Conservation (phyloP, 2,888 invertebrate species). For the Diarsia rubi region DNA sequence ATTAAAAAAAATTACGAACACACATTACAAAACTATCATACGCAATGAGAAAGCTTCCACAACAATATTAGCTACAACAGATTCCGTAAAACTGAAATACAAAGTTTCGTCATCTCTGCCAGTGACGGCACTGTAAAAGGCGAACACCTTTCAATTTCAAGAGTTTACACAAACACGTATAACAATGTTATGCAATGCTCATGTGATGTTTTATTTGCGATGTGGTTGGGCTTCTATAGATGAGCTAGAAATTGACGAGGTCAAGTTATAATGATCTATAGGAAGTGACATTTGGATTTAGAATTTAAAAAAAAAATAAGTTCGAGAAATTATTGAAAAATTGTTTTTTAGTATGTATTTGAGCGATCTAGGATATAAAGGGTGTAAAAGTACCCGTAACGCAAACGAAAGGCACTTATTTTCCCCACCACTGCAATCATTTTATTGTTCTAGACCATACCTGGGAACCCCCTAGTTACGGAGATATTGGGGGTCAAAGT, state of each 20-base stretch:
- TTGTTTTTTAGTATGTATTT: no score
- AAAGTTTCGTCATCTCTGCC: conserved; percentile 49
- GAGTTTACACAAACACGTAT: conserved; percentile 44
- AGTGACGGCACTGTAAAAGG: conserved; percentile 38
- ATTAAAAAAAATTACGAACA: conserved; percentile 7
- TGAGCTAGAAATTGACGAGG: conserved; percentile 19
- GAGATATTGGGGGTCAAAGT: no score
- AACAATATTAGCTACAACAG: conserved; percentile 11
- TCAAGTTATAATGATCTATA: background rate
- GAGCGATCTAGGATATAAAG: no score
- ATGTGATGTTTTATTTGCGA: conserved; percentile 34
- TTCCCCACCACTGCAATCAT: no score
- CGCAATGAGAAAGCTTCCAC: conserved; percentile 26
- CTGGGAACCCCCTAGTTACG: no score
- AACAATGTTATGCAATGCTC: conserved; percentile 45
- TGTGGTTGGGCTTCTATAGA: conserved; percentile 34
- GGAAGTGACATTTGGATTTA: background rate
- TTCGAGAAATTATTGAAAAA: no score
- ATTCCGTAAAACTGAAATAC: conserved; percentile 37
- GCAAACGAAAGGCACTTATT: no score
- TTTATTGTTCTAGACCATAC: no score
- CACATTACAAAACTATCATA: conserved; percentile 19
- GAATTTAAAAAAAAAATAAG: background rate
- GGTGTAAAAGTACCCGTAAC: no score
- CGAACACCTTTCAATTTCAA: conserved; percentile 57